Conservation (phyloP, 1,140 invertebrate species). For the Grapholita molesta region DNA sequence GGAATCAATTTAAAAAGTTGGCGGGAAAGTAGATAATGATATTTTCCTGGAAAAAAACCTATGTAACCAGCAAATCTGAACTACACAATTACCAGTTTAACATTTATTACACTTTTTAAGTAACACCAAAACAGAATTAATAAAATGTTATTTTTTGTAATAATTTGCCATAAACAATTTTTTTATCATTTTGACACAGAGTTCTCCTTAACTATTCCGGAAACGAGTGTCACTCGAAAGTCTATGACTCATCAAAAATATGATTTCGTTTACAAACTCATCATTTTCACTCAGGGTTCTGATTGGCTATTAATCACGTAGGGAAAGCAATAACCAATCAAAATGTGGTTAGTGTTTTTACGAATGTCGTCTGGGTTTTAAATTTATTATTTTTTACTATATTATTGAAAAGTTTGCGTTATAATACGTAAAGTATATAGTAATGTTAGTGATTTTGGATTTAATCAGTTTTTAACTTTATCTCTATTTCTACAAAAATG, state of each 20-base stretch:
- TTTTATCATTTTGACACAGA: slow-evolving; percentile 8
- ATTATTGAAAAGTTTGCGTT: not conserved
- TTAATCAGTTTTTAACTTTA: not conserved
- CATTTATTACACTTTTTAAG: not conserved
- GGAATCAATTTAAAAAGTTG: slow-evolving; percentile 64
- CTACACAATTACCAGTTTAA: not conserved
- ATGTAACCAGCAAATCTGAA: not conserved
- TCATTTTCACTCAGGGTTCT: slow-evolving; percentile 18
- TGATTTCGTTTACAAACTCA: slow-evolving; percentile 50
- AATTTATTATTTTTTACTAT: not conserved
- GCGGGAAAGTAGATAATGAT: slow-evolving; percentile 47
- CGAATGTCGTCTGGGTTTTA: not conserved
- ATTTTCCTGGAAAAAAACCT: not conserved
- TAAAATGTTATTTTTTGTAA: slow-evolving; percentile 5
- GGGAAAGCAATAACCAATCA: slow-evolving; percentile 35
- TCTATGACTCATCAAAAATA: slow-evolving; percentile 67
- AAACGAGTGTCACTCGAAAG: slow-evolving; percentile 72
- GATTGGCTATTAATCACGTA: slow-evolving; percentile 35
- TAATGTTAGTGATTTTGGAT: not conserved
- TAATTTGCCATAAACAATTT: slow-evolving; percentile 28
- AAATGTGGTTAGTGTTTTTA: not conserved
- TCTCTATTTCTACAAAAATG: not conserved
- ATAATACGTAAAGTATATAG: not conserved
- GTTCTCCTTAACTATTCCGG: slow-evolving; percentile 54
- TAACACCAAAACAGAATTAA: not conserved